A percentile compares a stretch with the other conserved stretches of the same genome.
Evolutionary conservation across 2,113 vertebrate genomes (phyloP).

Genomic region (Oriolus oriolus): DNA sequence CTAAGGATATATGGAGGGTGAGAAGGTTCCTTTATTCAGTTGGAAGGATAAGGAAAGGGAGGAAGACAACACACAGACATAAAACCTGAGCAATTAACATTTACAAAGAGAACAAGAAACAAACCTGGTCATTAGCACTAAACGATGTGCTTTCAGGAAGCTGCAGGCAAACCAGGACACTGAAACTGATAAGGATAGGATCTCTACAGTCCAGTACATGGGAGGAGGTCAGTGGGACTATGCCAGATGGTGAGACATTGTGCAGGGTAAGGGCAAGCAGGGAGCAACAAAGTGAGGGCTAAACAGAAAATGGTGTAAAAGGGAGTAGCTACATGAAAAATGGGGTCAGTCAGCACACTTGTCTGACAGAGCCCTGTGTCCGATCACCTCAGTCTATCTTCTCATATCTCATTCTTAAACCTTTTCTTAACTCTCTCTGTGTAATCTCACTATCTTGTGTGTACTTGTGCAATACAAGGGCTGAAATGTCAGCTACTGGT

Average conservation of each 20-base stretch:
- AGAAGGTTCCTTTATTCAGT: not conserved
- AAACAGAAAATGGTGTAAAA: not conserved
- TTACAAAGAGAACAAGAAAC: not conserved
- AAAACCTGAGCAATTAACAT: not conserved
- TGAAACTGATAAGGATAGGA: not conserved
- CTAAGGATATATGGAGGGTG: not conserved
- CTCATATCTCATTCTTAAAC: not conserved
- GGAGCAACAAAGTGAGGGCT: not conserved
- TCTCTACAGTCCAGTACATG: not conserved
- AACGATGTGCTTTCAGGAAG: not conserved
- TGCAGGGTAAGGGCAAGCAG: not conserved
- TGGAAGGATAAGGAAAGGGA: not conserved
- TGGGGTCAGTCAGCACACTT: not conserved
- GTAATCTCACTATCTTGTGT: not conserved
- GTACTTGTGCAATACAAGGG: not conserved
- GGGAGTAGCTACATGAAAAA: rapidly evolving
- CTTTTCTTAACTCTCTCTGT: not conserved
- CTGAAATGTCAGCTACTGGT: not conserved
- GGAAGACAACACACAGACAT: not conserved
- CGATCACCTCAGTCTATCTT: not conserved
- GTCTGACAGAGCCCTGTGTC: not conserved
- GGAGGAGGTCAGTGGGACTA: not conserved
- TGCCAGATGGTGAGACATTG: not conserved
- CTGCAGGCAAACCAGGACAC: not conserved
- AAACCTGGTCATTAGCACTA: not conserved